Base-by-base conservation (phyloP, 2,797 vertebrate genomes). In the Merluccius polli region DNA sequence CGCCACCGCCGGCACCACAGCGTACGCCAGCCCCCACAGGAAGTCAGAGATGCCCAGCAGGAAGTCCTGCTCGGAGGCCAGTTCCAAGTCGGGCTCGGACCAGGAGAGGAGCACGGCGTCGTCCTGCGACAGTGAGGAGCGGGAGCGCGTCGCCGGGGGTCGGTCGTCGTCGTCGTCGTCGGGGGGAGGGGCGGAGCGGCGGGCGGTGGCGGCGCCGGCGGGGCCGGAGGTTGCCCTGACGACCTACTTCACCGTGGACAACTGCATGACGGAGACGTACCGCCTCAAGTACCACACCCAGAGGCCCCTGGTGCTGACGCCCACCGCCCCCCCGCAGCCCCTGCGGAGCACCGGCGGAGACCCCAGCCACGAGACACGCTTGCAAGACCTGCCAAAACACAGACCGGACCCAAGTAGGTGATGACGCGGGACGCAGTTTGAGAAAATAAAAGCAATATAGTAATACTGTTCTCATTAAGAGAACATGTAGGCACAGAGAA, bases 181-280 rank as follows among this genome's bases (percentile, higher is more conserved):
- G 3, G 52, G 52, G 52, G 52, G 52, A 24, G 52, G 52, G 52
- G 52, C 52, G 21, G 52, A 52, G 32, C 78, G 1, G 73, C 91
- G 88, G 31, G 78, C 1, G 75, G 92, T 89, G 5, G 87, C 84
- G 77, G 81, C 81, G 1, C 68, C 12, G 72, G 79, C 84, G 0
- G 79, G 88, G 8, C 94, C 95, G n/a, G 94, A 92, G 38, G 82
- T 99, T 73, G 93, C 96, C 13, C 90, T 96, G 38, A 99, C 97
- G 0, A 99, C 97, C 1, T 99, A 99, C 81, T 99, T 99, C 89
- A 97, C 95, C 0, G 98, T 99, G 76, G 98, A 99, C 80, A 96
- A 94, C 85, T 99, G 98, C 80, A 99, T 99, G 98, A 99, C 98
- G 11, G 98, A 99, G 87, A 98, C 96, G 0, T 99, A 99, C 83